A percentile compares a stretch with the other conserved stretches of the same genome.
Conservation (phyloP, 2,888 invertebrate species). For the Crioceris asparagi region DNA sequence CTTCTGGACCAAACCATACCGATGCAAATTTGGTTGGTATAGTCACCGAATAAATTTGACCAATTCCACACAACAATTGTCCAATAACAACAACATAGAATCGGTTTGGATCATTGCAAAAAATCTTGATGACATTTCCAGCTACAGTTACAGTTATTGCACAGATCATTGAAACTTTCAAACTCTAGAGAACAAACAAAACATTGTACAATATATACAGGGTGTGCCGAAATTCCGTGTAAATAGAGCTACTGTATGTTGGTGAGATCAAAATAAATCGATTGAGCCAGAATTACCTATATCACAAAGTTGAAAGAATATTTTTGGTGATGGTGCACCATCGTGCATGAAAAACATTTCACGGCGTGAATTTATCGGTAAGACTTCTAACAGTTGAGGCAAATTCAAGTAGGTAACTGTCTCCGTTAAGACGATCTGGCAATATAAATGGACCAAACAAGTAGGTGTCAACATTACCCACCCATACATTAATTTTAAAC, state of each 20-base stretch:
- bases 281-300: too few relatives aligned
- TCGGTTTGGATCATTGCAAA: slow-evolving; percentile 46
- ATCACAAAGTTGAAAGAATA: not conserved
- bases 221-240: too few relatives aligned
- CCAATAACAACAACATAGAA: slow-evolving; percentile 51
- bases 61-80: slow-evolving; percentile 46
- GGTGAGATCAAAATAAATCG: too few relatives aligned
- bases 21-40: slow-evolving; percentile 59
- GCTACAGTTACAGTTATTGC: slow-evolving; percentile 46
- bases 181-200: slow-evolving; percentile 38
- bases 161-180: slow-evolving; percentile 41
- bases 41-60: slow-evolving; percentile 55
- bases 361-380: too few relatives aligned
- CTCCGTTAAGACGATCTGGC: too few relatives aligned
- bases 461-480: too few relatives aligned
- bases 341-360: too few relatives aligned
- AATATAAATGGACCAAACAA: too few relatives aligned
- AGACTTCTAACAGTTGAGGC: too few relatives aligned
- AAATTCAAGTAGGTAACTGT: too few relatives aligned
- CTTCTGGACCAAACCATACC: slow-evolving; percentile 82
- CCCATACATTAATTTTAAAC: too few relatives aligned
- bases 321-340: not conserved
- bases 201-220: not conserved
- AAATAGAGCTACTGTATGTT: too few relatives aligned
- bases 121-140: slow-evolving; percentile 51